A percentile compares a stretch with the other conserved stretches of the same genome.
phyloP scores from a whole-genome alignment of 2,797 vertebrate genomes.

The Myiothlypis chrysogaster region DNA sequence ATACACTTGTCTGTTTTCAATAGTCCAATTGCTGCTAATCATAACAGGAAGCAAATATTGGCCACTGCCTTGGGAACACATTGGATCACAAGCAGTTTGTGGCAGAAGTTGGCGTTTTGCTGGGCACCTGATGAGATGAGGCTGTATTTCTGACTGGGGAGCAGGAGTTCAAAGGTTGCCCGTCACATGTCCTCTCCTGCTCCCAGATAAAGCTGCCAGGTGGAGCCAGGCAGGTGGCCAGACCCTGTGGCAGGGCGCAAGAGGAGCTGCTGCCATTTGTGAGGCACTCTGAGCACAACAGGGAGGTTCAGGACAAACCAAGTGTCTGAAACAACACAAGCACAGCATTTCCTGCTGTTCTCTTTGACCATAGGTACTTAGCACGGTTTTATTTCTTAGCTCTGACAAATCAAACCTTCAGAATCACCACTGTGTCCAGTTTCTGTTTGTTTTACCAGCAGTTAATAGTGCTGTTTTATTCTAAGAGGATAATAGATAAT shows the following conservation, averaged over 20 bases:
- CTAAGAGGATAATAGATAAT: background rate
- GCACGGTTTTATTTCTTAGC: background rate
- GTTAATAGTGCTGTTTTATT: background rate
- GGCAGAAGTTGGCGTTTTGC: background rate
- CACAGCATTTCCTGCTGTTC: background rate
- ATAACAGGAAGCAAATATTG: background rate
- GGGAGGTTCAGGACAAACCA: background rate
- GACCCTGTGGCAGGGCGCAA: background rate
- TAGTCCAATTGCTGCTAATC: background rate
- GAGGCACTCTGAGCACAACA: background rate
- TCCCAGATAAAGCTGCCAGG: background rate
- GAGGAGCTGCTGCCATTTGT: background rate
- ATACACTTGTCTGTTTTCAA: background rate
- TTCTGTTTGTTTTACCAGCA: background rate
- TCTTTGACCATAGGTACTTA: background rate
- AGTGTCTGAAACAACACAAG: background rate
- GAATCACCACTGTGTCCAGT: background rate
- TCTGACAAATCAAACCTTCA: background rate
- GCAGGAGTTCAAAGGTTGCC: background rate
- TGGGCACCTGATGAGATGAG: background rate
- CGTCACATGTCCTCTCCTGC: background rate
- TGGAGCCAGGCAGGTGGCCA: background rate
- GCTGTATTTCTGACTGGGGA: background rate
- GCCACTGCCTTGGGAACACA: background rate
- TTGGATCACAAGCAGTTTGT: background rate